phyloP scores from a whole-genome alignment of 2,888 invertebrate species.

The Nephrotoma flavescens region DNA sequence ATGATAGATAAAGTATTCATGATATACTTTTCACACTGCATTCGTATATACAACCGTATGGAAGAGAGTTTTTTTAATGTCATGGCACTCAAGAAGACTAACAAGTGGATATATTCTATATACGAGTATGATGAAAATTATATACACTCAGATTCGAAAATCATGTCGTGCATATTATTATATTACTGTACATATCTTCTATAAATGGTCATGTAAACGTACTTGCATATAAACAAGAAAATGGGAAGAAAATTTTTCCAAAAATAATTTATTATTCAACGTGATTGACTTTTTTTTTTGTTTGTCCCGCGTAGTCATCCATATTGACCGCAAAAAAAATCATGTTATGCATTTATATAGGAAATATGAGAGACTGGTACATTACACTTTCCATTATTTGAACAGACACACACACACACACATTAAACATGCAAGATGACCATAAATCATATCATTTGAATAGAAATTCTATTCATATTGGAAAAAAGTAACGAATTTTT shows the following conservation, averaged over 20 bases:
- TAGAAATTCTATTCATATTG: background rate
- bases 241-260: background rate
- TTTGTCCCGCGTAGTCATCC: background rate
- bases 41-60: too few relatives aligned
- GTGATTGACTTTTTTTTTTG: background rate
- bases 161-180: background rate
- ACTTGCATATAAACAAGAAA: background rate
- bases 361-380: background rate
- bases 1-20: background rate
- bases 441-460: background rate
- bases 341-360: background rate
- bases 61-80: background rate
- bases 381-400: background rate
- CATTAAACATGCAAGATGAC: background rate
- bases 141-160: background rate
- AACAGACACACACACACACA: too few relatives aligned
- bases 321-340: background rate
- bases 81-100: background rate
- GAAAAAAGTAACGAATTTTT: background rate
- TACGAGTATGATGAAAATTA: background rate
- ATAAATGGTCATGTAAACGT: background rate
- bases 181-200: background rate
- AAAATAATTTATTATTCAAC: background rate
- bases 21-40: background rate
- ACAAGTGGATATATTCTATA: background rate